A percentile compares a stretch with the other conserved stretches of the same genome.
Conservation (phyloP, 2,888 invertebrate species). For the Macrophya alboannulata region DNA sequence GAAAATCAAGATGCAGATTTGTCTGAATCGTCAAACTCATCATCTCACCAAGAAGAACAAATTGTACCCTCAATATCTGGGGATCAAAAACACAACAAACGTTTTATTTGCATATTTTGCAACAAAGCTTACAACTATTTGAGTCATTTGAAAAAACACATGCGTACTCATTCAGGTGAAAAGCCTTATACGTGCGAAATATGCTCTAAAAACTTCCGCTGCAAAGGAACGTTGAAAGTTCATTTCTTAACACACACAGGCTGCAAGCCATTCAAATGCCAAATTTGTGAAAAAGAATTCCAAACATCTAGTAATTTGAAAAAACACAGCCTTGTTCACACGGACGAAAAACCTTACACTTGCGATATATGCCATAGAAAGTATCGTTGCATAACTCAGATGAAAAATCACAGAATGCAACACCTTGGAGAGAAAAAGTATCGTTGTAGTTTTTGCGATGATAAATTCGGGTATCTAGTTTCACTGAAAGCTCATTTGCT, state of each 20-base stretch:
- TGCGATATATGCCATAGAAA: constrained; percentile 10
- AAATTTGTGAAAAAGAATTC: constrained; percentile 21
- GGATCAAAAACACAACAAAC: not conserved
- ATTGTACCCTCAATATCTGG: not conserved
- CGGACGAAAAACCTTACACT: constrained; percentile 13
- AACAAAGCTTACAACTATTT: constrained; percentile 13
- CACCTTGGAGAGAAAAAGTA: constrained; percentile 1
- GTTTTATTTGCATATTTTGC: constrained; percentile 7
- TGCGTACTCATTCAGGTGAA: not conserved
- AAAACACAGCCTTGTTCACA: constrained; percentile 14
- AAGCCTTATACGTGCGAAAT: constrained; percentile 6
- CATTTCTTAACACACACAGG: not conserved
- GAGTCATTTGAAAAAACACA: constrained; percentile 18
- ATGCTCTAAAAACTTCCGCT: not conserved
- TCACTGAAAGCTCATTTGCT: constrained; percentile 19
- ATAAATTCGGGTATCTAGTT: not conserved
- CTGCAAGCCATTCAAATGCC: not conserved
- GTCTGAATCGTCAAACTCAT: not conserved
- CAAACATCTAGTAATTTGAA: constrained; percentile 17
- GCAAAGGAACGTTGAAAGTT: constrained; percentile 7
- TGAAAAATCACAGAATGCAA: constrained; percentile 28
- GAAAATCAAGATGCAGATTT: not conserved
- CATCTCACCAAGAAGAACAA: not conserved
- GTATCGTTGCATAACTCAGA: constrained; percentile 24
- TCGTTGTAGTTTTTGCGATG: constrained; percentile 10